Evolutionary conservation across 1,140 invertebrate species (phyloP), one percentile per base, ranked within the genome.

Genomic region (Leptopilina boulardi): DNA sequence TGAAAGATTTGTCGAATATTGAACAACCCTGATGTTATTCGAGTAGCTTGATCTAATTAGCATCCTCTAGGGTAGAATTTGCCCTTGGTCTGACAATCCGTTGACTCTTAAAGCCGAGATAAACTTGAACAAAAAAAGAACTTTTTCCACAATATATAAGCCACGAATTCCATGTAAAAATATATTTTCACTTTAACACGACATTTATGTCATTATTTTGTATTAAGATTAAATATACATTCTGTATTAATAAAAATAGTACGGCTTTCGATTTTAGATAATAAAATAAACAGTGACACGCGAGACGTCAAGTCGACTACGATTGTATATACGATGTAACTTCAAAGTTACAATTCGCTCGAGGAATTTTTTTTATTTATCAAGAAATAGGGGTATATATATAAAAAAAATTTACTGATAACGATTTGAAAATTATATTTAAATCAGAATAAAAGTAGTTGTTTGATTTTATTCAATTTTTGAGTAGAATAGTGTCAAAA

Each of bases 1-100:
- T n/a, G 10, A 44, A 51, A 77, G 70, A 79, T 75, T 78, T 73
- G 83, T 75, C 77, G 76, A 84, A 83, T 83, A 76, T 86, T 89
- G 85, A 83, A 87, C 86, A 89, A 85, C 89, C 88, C 85, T 89
- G 83, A 42, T 78, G 84, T 74, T 75, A 88, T 79, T 81, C 54
- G 87, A 89, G 78, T 82, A 87, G 85, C 86, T 82, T 91, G 84
- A 91, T 91, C 83, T 89, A 83, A 86, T 91, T 91, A 89, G 86
- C 74, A 82, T 82, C 74, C 79, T 86, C 78, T 85, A 85, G 89
- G 89, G 89, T 89, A 83, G 82, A 80, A 85, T 87, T 81, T 82
- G 71, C 78, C 85, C 86, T 84, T 88, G 84, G 81, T 83, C 76
- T 77, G 80, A 82, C 85, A 86, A 90, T 87, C 85, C 85, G 74